Conservation (phyloP, 2,888 invertebrate species). For the Himalopsyche tibetana region DNA sequence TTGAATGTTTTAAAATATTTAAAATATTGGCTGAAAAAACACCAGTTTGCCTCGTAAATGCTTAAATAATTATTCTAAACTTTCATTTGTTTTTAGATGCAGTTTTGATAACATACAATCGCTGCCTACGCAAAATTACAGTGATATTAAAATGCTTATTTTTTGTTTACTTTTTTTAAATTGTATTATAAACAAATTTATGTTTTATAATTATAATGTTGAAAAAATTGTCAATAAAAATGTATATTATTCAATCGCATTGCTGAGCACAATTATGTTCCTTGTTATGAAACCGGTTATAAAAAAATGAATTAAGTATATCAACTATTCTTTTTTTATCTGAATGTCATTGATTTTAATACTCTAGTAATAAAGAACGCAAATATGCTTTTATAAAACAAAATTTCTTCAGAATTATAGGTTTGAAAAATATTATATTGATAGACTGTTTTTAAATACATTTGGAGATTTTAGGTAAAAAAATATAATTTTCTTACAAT, state of each 20-base stretch:
- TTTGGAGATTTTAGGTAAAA: no score
- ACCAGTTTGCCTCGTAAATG: neutral
- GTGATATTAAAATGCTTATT: neutral
- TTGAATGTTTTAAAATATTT: neutral
- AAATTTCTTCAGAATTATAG: no score
- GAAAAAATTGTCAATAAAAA: slow-evolving; percentile 1
- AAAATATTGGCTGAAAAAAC: neutral
- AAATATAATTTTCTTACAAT: no score
- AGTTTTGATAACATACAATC: slow-evolving; percentile 11
- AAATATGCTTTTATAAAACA: no score
- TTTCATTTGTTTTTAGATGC: neutral
- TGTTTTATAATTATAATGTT: neutral
- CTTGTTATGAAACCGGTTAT: slow-evolving; percentile 10
- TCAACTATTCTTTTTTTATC: no score
- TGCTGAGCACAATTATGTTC: neutral
- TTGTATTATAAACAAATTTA: neutral
- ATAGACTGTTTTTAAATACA: no score
- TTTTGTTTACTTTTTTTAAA: neutral
- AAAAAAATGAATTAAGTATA: neutral
- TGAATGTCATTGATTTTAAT: no score
- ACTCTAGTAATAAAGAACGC: no score
- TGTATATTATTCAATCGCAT: neutral
- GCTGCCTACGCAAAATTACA: slow-evolving; percentile 1
- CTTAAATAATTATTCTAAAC: neutral
- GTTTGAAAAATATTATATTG: no score